These are phyloP conservation scores for Cantharis lateralis DNA, from an alignment of 2,888 invertebrate genomes.

Conservation along the genomic window DNA sequence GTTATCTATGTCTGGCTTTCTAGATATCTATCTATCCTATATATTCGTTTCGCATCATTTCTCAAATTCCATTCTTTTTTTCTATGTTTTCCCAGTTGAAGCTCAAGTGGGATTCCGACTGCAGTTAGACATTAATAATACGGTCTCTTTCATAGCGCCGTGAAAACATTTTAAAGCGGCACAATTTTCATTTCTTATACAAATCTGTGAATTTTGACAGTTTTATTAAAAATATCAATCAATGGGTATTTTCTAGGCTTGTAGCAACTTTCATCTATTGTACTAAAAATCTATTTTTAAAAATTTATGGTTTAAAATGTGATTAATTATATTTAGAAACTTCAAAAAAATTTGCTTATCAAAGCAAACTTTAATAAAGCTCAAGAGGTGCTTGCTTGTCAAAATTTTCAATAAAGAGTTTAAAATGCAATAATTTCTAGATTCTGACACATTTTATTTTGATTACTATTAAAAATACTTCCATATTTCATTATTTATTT, in stretches of 20 bases:
- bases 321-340: not conserved
- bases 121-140: slow-evolving; percentile 35
- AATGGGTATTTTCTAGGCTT: slow-evolving; percentile 9
- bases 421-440: not conserved
- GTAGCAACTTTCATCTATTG: not conserved
- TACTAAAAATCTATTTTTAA: not conserved
- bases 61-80: slow-evolving; percentile 37
- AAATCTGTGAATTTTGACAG: slow-evolving; percentile 19
- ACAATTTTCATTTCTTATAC: slow-evolving; percentile 16
- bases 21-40: slow-evolving; percentile 53
- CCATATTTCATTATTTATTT: not conserved
- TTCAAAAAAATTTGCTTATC: not conserved
- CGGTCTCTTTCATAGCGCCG: slow-evolving; percentile 18
- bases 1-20: slow-evolving; percentile 52
- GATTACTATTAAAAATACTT: not conserved
- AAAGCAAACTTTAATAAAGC: not conserved
- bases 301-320: not conserved
- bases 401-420: not conserved
- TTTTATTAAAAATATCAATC: slow-evolving; percentile 27
- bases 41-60: slow-evolving; percentile 50
- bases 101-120: slow-evolving; percentile 33
- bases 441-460: not conserved
- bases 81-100: slow-evolving; percentile 19
- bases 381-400: not conserved
- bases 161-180: slow-evolving; percentile 22